Evolutionary conservation across 2,113 vertebrate genomes (phyloP), one percentile per base, ranked within the genome.

Genomic region (Pyrgilauda ruficollis): DNA sequence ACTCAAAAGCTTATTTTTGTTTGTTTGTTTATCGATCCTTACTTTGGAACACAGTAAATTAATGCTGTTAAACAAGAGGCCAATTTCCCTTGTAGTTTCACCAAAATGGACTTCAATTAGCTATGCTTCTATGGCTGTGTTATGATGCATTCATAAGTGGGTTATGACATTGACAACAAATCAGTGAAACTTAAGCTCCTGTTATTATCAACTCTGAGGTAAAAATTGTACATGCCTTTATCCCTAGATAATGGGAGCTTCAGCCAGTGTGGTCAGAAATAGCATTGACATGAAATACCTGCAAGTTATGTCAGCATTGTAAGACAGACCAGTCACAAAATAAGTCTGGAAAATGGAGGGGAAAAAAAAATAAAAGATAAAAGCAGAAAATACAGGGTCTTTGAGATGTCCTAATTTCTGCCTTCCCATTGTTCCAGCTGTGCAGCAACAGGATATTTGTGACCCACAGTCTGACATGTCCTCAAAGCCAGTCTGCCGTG

Each of bases 21-120:
- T 92, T 76, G 82, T 93, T 95, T 90, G 74, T 87, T 91, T 95
- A 96, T 97, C 47, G 96, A 97, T 94, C 77, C 59, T 80, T 87
- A 72, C 66, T 94, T 89, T 82, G 61, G 82, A 96, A 77, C 87
- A 46, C 8, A 87, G 94, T 90, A 87, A 94, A 96, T 95, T 94
- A 85, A 84, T 75, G 78, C 43, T 85, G 55, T 66, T 94, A 94
- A 93, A 90, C 73, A 87, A 73, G 80, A 94, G 89, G 58, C 72
- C 77, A 93, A 94, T 95, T 90, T 92, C 77, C 67, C 66, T 86
- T 82, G 70, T 80, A 87, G 49, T 83, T 94, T 89, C 70, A 93
- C 66, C 55, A 59, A 89, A 84, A 68, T 82, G 58, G 89, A 55
- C 81, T 97, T 93, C 89, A 94, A 87, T 89, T 95, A 90, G 77